Evolutionary conservation across 2,797 vertebrate species (phyloP), one percentile per base, ranked within the genome.

Genomic region (Tympanoctomys barrerae): DNA sequence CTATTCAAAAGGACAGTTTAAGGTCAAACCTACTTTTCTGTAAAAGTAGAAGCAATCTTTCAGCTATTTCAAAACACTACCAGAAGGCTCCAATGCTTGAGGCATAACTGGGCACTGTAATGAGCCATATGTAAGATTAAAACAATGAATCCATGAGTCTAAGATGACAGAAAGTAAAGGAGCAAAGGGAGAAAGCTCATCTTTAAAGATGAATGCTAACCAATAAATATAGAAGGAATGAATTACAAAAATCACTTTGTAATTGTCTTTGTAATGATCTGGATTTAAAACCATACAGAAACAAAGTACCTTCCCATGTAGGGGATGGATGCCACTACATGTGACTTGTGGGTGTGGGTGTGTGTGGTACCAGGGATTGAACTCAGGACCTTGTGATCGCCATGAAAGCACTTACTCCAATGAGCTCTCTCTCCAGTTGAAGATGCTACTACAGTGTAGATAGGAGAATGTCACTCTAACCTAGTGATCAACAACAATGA

Each of bases 191-290:
- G 33, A 24, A 12, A 80, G 18, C n/a, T 62, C 31, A 64, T 82
- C 39, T 52, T 73, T 90, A 88, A 87, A 62, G n/a, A 88, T 52
- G 46, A 84, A 75, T 59, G 68, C 36, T 62, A 91, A 52, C 10
- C 39, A 75, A 64, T 28, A 86, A 62, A 89, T 33, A 18, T 7
- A 89, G 66, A 86, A 91, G 62, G 33, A 62, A 28, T 78, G n/a
- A 88, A 82, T 62, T 66, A 93, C n/a, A 86, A 82, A 96, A 87
- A 62, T 68, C 81, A 90, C 49, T 83, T 52, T 93, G 49, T 3
- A 77, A 64, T 75, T 57, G 81, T 36, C 14, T 80, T 16, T 91
- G 36, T 88, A 83, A 79, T 11, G 13, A 75, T 80, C 49, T 84
- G 8, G 70, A 93, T 59, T 93, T 66, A 90, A 90, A 83, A 39